Base-by-base conservation (phyloP, 2,888 invertebrate species). In the Flabesymbios commensalis region DNA sequence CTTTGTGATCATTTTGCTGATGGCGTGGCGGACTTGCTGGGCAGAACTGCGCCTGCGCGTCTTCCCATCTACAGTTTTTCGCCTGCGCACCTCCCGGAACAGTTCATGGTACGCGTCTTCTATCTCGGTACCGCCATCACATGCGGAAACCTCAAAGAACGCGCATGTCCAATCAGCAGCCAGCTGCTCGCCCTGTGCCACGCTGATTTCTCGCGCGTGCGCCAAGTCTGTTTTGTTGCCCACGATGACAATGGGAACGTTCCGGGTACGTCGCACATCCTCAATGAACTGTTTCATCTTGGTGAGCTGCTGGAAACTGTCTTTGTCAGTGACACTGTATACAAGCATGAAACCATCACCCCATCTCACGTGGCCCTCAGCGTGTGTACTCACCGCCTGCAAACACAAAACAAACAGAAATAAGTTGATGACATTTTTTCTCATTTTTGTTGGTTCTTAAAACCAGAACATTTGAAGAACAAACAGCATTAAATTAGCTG, bases 141-240 rank as follows among this genome's bases (percentile, higher is more conserved):
- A 75, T 29, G 80, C 81, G 28, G 77, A 79, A 24, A 74, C 81
- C 60, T 80, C 80, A 66, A 74, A 78, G 65, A 78, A 80, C 1
- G 77, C 77, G 63, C 77, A 76, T 41, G 77, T 76, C 73, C 77
- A 71, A 28, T 79, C 77, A 3, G 71, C 65, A 1, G 80, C 78
- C 33, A 77, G 48, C 1, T 69, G 65, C 61, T 78, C 76, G 5
- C 79, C 80, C 58, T 80, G 79, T 2, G 62, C 65, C 3, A 64
- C 58, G 3, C 67, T 70, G 2, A 80, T 75, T 47, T 70, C 59
- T 22, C 79, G 43, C 28, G 43, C 24, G 60, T 78, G 77, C 1
- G 75, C 69, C 22, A 77, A 68, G 64, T 78, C 78, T 14, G 67
- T 72, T 72, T 80, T 80, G 69, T 79, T 78, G 14, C 75, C 79